Base-by-base conservation (phyloP, 2,888 invertebrate species). In the Diachrysia chrysitis region DNA sequence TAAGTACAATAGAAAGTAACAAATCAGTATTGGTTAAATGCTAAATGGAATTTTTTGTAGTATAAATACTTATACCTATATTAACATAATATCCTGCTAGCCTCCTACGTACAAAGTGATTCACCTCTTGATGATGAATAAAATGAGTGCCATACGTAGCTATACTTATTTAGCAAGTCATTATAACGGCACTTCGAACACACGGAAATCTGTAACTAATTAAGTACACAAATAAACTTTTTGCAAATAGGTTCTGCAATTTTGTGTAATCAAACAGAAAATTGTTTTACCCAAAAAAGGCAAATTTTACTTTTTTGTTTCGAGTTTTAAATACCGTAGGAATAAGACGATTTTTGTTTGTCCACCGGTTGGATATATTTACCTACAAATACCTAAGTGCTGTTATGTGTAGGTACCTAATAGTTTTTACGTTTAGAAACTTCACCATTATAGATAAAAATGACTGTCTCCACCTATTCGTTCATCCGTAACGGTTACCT, bases 101-200 rank as follows among this genome's bases (percentile, higher is more conserved):
- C 79, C 75, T 80, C 85, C 86, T 79, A 85, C 87, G 73, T 79
- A 69, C 75, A 55, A 68, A 73, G 78, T 86, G 86, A 86, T 78
- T 86, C 86, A 86, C 73, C 76, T 75, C 69, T 69, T 72, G 66
- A 74, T 79, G 75, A 85, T 85, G 76, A 75, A 72, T 77, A 76
- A 83, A 83, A 80, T 80, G 65, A 61, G 67, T 66, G 63, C 66
- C 69, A 72, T 61, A 78, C 60, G 71, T 66, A 25, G 5, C 2
- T 25, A 71, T 76, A 78, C 83, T 83, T 82, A 78, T 83, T 83
- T 82, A 78, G 84, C 84, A 78, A 81, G 78, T 84, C 81, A 83
- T 78, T 77, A 67, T 83, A 75, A 75, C 76, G 79, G 78, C 71
- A 76, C 71, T 76, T 75, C 65, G 66, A 77, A 78, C 71, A 67